These are phyloP conservation scores for Cossypha niveicapilla DNA, from an alignment of 2,797 vertebrate species.

Conservation along the genomic window DNA sequence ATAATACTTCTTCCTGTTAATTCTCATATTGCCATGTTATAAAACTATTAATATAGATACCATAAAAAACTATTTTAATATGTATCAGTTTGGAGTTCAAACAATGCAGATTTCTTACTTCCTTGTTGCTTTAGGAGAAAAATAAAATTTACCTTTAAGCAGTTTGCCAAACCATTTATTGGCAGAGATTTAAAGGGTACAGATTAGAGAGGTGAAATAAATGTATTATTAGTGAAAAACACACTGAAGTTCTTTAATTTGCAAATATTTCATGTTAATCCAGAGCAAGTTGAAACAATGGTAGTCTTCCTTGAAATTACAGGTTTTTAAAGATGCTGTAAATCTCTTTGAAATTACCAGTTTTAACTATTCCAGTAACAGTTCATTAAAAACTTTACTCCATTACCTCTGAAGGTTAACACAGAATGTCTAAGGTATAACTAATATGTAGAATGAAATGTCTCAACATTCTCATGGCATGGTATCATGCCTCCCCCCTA, in stretches of 20 bases:
- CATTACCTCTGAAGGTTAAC: background rate
- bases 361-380: background rate
- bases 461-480: background rate
- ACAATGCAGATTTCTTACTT: background rate
- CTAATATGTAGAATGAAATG: background rate
- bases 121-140: background rate
- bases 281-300: background rate
- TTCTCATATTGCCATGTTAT: background rate
- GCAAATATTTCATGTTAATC: background rate
- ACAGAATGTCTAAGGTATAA: background rate
- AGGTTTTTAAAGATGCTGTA: background rate
- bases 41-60: background rate
- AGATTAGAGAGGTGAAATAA: background rate
- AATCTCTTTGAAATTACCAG: background rate
- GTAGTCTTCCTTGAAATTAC: background rate
- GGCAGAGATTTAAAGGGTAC: background rate
- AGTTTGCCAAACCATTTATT: background rate
- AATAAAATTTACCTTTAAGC: background rate
- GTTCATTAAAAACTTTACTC: background rate
- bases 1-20: background rate
- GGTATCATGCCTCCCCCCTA: accelerated
- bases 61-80: background rate
- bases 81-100: background rate
- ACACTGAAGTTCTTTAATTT: background rate
- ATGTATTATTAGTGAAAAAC: background rate